Evolutionary conservation across 2,888 invertebrate species (phyloP), one percentile per base, ranked within the genome.

Genomic region (Mystacides longicornis): DNA sequence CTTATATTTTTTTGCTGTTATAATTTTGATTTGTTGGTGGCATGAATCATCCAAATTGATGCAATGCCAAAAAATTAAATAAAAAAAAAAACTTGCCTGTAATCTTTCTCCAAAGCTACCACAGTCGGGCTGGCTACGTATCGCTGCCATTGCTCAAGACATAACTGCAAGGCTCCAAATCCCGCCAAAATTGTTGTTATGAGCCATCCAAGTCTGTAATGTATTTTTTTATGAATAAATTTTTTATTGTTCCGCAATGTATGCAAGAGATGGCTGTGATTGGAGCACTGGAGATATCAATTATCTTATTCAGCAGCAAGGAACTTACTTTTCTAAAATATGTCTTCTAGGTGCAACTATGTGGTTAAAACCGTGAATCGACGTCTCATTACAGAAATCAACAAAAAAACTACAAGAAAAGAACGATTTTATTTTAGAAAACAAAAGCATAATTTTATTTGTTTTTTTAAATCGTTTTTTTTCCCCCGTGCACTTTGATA

Each of bases 51-150:
- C n/a, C n/a, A n/a, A n/a, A n/a, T n/a, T n/a, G n/a, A n/a, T n/a
- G n/a, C n/a, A n/a, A n/a, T n/a, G n/a, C n/a, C n/a, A n/a, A n/a
- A n/a, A n/a, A n/a, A n/a, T n/a, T n/a, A n/a, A n/a, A n/a, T n/a
- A n/a, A n/a, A n/a, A 7, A 27, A 37, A 37, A 14, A 37, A 4
- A 14, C 33, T 16, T n/a, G 49, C 54, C 55, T 55, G 49, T 57
- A 83, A 68, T 83, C 81, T 61, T 83, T 83, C 63, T 82, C 78
- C 58, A 83, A 65, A 0, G 82, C 80, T 7, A 83, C 80, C 3
- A 84, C 83, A 0, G 82, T 83, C 0, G 83, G 83, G 64, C 75
- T 82, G 46, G 80, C 80, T 46, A 71, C 72, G 68, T 77, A 84
- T 2, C 82, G 67, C 61, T 72, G 73, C 70, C 77, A 74, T 62